Evolutionary conservation across 2,888 invertebrate genomes (phyloP).

Genomic region (Pedicia rivosa): DNA sequence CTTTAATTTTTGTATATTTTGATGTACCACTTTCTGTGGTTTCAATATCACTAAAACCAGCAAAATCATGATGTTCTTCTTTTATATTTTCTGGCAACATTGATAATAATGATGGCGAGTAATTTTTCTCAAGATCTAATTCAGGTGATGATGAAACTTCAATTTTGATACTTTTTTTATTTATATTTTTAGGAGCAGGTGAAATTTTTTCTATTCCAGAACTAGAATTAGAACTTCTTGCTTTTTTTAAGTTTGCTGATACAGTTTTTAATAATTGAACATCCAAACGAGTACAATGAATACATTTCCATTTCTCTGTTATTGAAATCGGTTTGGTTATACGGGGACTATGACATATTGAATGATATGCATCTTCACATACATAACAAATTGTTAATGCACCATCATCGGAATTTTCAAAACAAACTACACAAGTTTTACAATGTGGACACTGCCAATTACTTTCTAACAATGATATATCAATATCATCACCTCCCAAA

Average conservation of each 20-base stretch:
- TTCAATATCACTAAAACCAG: slow-evolving; percentile 5
- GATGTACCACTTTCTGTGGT: neutral
- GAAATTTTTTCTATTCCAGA: too few species aligned
- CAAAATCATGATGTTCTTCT: slow-evolving; percentile 5
- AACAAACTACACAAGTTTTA: slow-evolving; percentile 70
- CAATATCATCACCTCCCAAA: slow-evolving; percentile 45
- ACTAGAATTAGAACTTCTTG: too few species aligned
- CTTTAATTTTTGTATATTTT: neutral
- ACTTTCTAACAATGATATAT: slow-evolving; percentile 25
- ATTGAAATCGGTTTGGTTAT: slow-evolving; percentile 39
- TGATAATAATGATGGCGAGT: too few species aligned
- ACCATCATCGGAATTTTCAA: slow-evolving; percentile 61
- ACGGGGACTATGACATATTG: slow-evolving; percentile 59
- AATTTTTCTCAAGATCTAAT: too few species aligned
- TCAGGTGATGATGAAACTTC: too few species aligned
- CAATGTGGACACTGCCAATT: slow-evolving; percentile 81
- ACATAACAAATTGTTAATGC: slow-evolving; percentile 61
- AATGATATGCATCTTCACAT: slow-evolving; percentile 76
- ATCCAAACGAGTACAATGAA: slow-evolving; percentile 45
- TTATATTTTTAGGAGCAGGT: too few species aligned
- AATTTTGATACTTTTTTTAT: too few species aligned
- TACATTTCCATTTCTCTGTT: slow-evolving; percentile 54
- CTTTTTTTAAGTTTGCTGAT: too few species aligned
- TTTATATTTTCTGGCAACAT: slow-evolving; percentile 3
- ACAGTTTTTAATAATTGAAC: too few species aligned